Conservation (phyloP, 2,888 invertebrate genomes). For the Phrixothrix hirtus region DNA sequence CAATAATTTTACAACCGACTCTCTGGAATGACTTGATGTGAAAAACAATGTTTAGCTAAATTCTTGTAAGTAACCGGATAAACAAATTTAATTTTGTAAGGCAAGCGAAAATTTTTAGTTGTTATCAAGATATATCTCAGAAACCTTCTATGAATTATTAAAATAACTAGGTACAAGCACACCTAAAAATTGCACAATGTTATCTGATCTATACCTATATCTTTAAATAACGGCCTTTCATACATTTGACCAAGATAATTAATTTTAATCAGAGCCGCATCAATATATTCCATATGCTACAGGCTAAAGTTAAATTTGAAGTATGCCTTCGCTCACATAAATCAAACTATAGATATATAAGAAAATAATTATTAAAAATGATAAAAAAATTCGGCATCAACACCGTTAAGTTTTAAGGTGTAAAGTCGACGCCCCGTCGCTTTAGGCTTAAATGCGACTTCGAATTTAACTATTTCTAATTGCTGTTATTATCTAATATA, state of each 20-base stretch:
- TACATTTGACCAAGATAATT: slow-evolving; percentile 9
- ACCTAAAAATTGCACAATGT: slow-evolving; percentile 9
- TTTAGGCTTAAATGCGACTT: slow-evolving; percentile 5
- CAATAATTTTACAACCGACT: no score
- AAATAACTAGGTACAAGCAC: slow-evolving; percentile 3
- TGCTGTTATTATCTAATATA: slow-evolving; percentile 1
- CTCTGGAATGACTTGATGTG: no score
- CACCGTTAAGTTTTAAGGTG: slow-evolving; percentile 10
- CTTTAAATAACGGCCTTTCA: slow-evolving; percentile 4
- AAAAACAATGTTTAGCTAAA: no score
- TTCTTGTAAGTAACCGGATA: no score
- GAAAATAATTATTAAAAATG: slow-evolving; percentile 22
- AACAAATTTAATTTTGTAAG: no score
- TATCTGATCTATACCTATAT: slow-evolving; percentile 5
- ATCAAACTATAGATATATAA: slow-evolving; percentile 12
- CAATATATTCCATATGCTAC: slow-evolving; percentile 12
- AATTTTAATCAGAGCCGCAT: slow-evolving; percentile 11
- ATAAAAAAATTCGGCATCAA: slow-evolving; percentile 20
- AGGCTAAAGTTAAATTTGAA: slow-evolving; percentile 11
- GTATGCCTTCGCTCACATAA: slow-evolving; percentile 12
- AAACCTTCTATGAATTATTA: slow-evolving; percentile 5
- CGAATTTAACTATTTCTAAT: neutral
- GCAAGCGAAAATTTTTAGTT: no score
- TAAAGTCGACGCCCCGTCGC: slow-evolving; percentile 4
- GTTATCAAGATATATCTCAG: neutral